Conservation (phyloP, 2,797 vertebrate genomes). For the Euthynnus affinis region DNA sequence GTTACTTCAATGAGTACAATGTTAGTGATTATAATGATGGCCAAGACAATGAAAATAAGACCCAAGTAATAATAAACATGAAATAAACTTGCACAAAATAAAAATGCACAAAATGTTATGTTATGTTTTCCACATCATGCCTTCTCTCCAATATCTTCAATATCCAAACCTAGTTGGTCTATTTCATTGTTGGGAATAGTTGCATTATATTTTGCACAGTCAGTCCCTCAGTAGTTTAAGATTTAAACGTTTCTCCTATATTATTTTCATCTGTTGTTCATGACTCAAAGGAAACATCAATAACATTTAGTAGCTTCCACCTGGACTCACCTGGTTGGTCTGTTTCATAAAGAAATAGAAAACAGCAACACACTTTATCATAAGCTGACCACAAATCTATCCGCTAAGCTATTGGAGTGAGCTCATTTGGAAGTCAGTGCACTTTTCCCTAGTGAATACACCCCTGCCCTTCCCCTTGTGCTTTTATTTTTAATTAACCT, state of each 20-base stretch:
- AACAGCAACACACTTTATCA: slow-evolving; percentile 6
- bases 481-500: slow-evolving; percentile 92
- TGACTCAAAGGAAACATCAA: neutral
- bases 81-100: too few species aligned
- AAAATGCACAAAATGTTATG: too few species aligned
- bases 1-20: too few species aligned
- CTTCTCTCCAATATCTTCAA: too few species aligned
- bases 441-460: slow-evolving; percentile 81
- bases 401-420: slow-evolving; percentile 59
- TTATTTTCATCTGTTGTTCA: neutral
- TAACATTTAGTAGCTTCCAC: slow-evolving; percentile 6
- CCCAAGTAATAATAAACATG: too few species aligned
- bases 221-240: neutral
- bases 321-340: slow-evolving; percentile 22
- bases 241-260: neutral
- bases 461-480: slow-evolving; percentile 67
- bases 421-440: slow-evolving; percentile 85
- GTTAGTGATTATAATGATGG: too few species aligned
- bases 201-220: neutral
- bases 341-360: slow-evolving; percentile 19
- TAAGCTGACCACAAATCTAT: slow-evolving; percentile 45
- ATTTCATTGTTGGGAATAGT: too few species aligned
- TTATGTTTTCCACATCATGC: too few species aligned
- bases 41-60: too few species aligned
- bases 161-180: too few species aligned